Base-by-base conservation (phyloP, 2,797 vertebrate genomes). In the Melanotaenia parkinsoni region DNA sequence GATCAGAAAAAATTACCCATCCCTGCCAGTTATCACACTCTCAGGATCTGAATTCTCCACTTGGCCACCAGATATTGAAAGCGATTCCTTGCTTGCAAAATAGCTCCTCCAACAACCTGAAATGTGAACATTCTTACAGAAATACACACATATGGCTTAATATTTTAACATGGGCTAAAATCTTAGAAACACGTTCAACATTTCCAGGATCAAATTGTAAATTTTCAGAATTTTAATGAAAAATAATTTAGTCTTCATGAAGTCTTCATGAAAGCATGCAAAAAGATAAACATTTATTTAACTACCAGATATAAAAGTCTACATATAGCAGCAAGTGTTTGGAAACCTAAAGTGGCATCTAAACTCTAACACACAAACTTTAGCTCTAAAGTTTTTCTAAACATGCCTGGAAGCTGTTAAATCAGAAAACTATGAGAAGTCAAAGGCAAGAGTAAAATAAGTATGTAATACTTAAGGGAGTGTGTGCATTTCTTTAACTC, bases 381-480 rank as follows among this genome's bases (percentile, higher is more conserved):
- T 13, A 28, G 12, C 20, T n/a, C 3, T 58, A 20, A 74, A 58
- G 24, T 33, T 74, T 37, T 16, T 50, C 3, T 20, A 45, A 68
- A 51, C 58, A 63, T 61, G 70, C 4, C 57, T 6, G 37, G 40
- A 59, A 70, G 26, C 7, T 26, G 3, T 77, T 61, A 32, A 64
- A 16, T 60, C 67, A 80, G 73, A 64, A 62, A 37, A 64, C 62
- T 45, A 35, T 57, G 45, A 59, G 65, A 53, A 57, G 79, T 76
- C 82, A 82, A 68, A 86, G 73, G 75, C 22, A 72, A 7, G 14
- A 1, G 43, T 67, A 38, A 63, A 67, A 66, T 65, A 0, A 43
- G 72, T 56, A 58, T 76, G 54, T 54, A 63, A 68, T 43, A 32
- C 58, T 8, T 40, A 0, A 2, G 30, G 38, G 67, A 57, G 13